These are phyloP conservation scores for Mesembrinibis cayennensis DNA, from an alignment of 2,113 vertebrate genomes.

Conservation along the genomic window DNA sequence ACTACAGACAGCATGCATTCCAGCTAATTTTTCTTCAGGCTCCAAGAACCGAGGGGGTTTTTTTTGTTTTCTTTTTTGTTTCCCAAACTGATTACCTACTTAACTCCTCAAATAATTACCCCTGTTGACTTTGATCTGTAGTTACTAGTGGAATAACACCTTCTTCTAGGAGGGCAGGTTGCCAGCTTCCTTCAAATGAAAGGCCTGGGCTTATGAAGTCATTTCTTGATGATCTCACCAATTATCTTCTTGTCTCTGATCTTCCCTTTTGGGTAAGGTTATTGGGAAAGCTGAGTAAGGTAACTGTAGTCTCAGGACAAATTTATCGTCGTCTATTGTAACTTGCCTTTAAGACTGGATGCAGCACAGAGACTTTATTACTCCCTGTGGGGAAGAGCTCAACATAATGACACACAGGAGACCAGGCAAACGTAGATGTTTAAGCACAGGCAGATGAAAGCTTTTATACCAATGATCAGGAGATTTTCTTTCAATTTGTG, in stretches of 20 bases:
- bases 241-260: conserved; percentile 64
- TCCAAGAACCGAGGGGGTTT: neutral
- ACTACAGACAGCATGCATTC: neutral
- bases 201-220: conserved; percentile 39
- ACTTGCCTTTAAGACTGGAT: neutral
- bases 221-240: conserved; percentile 59
- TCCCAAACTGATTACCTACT: conserved; percentile 48
- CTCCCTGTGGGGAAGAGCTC: neutral
- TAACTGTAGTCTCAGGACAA: conserved; percentile 21
- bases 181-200: conserved; percentile 61
- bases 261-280: conserved; percentile 51
- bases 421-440: neutral
- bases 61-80: conserved; percentile 20
- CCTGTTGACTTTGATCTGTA: conserved; percentile 50
- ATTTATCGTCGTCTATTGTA: neutral
- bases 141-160: conserved; percentile 54
- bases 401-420: neutral
- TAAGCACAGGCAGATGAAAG: neutral
- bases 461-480: neutral
- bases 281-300: conserved; percentile 55
- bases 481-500: neutral
- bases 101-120: conserved; percentile 62
- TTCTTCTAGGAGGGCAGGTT: conserved; percentile 24
- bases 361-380: neutral
- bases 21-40: conserved; percentile 53